Conservation (phyloP, 2,888 invertebrate species). For the Sinelater perroti region DNA sequence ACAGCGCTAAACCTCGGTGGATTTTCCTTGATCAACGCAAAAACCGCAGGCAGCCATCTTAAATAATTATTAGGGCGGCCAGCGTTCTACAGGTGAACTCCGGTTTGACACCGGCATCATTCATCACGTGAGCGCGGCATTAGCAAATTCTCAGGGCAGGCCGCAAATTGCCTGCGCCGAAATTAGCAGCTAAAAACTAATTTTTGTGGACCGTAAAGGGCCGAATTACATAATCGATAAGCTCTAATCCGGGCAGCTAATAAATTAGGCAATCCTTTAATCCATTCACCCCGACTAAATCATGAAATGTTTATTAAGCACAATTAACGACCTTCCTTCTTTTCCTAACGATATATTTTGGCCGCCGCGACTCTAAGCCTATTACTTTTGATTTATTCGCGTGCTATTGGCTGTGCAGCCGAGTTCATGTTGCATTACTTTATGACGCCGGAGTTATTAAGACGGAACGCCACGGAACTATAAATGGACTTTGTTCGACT, state of each 20-base stretch:
- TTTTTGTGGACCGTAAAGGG: conserved; percentile 24
- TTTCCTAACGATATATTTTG: conserved; percentile 36
- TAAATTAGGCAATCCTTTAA: conserved; percentile 39
- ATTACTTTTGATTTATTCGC: conserved; percentile 28
- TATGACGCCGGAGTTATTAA: not conserved
- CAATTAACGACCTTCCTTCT: conserved; percentile 36
- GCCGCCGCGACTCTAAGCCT: conserved; percentile 8
- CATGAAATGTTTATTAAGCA: conserved; percentile 38
- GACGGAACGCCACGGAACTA: not conserved
- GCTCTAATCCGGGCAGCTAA: conserved; percentile 31
- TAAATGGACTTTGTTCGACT: not conserved
- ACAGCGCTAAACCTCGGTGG: no score
- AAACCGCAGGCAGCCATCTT: no score
- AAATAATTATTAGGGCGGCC: no score
- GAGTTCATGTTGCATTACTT: conserved; percentile 17
- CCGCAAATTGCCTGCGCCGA: conserved; percentile 15
- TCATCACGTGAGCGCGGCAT: conserved; percentile 16
- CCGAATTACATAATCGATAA: conserved; percentile 33
- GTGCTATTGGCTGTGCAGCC: conserved; percentile 22
- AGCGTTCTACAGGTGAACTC: conserved; percentile 6
- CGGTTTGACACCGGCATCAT: conserved; percentile 1
- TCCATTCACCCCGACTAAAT: conserved; percentile 39
- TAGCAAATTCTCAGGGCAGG: conserved; percentile 21
- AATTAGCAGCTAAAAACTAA: conserved; percentile 24
- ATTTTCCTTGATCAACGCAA: no score